Base-by-base conservation (phyloP, 2,113 vertebrate species). In the Dascyllus trimaculatus region DNA sequence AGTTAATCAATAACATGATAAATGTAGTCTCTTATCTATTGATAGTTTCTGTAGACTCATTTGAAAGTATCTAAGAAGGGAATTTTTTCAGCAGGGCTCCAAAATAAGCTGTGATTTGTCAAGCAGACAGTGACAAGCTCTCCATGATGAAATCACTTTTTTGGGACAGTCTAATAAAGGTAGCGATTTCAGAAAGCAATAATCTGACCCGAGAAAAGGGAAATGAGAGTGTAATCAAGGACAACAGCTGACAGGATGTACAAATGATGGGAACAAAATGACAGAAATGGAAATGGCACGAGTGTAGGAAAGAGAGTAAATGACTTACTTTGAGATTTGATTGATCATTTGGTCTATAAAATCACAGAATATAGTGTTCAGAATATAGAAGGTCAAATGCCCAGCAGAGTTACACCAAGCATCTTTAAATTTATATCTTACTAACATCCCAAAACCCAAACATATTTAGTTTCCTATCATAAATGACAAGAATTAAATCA, bases 11-110 rank as follows among this genome's bases (percentile, higher is more conserved):
- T 57, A 66, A 49, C 68, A 64, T 25, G 46, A 26, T 75, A 32
- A 43, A 71, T 84, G 35, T 52, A 21, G 71, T 81, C 25, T 80
- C 63, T 58, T 45, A 56, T 17, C 32, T 43, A 67, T 75, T 79
- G 63, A 62, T 54, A 21, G 40, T 48, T 68, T 56, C 22, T 32
- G 53, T 26, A 63, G 35, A 68, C 35, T 61, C 13, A 25, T 76
- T 63, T 79, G 48, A 84, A 78, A 58, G 67, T 25, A 10, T 22
- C 6, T 59, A 74, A 74, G n/a, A 8, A 4, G 58, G 25, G 24
- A 72, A 58, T 26, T 48, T 69, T 64, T 69, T 60, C 24, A 60
- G 57, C 49, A 66, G 49, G 53, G 35, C 40, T 60, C 5, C 63
- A 63, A 66, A 64, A 80, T 66, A 58, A 65, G 46, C 22, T 57